Base-by-base conservation (phyloP, 2,113 vertebrate genomes). In the Chelonoidis abingdonii region DNA sequence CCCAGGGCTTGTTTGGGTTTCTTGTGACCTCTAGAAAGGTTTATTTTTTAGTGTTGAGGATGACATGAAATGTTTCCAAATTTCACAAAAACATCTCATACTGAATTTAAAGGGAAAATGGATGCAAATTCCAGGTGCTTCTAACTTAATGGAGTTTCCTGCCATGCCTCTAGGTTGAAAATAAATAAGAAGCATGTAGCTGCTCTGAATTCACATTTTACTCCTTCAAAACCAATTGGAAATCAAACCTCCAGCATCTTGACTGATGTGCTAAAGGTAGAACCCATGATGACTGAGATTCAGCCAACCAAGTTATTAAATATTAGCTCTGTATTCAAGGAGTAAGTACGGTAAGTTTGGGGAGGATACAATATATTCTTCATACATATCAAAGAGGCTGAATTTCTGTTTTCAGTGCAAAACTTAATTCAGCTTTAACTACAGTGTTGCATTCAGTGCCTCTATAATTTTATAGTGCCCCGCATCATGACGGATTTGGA, bases 131-230 rank as follows among this genome's bases (percentile, higher is more conserved):
- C 41, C 35, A 2, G 1, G 7, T 83, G 89, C 83, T 47, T 57
- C 1, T 8, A 91, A 27, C 72, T 65, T 44, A 27, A 52, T 8
- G 25, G 93, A 95, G 85, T 69, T n/a, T 93, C 92, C 56, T 53
- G 49, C 72, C 52, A 0, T 65, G 79, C 62, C 38, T 0, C 0
- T 54, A 38, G n/a, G 35, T 8, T 54, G 76, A 5, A 41, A 72
- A 38, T 27, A 27, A 29, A 41, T 14, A 80, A 79, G 19, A n/a
- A 82, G 14, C 0, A 16, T 10, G 49, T 16, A 69, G n/a, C 49
- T 57, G 25, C 4, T 93, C 79, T 79, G 75, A 89, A 49, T 27
- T 79, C 10, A 0, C 3, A 17, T 25, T 83, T 83, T 89, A 41
- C 31, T 9, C 31, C n/a, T 22, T 49, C 44, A 44, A 29, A 89